A percentile compares a stretch with the other conserved stretches of the same genome.
These are phyloP conservation scores for Gnathonemus echidnorhynchus DNA, from an alignment of 2,113 vertebrate genomes.

Conservation along the genomic window DNA sequence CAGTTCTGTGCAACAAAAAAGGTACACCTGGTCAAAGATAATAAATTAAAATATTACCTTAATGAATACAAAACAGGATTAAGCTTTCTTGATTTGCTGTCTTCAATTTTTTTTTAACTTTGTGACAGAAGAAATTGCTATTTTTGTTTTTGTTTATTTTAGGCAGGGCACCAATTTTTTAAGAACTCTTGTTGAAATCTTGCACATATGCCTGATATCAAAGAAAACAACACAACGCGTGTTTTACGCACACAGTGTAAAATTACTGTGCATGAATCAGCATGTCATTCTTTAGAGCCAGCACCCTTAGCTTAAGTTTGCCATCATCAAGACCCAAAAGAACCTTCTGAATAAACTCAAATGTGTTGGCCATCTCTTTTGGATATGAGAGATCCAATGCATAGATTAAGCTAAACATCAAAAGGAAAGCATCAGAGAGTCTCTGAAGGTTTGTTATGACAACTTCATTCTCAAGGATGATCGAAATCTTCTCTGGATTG, in stretches of 20 bases:
- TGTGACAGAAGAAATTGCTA: not conserved
- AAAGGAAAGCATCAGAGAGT: not conserved
- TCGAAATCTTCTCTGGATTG: not conserved
- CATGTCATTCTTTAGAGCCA: not conserved
- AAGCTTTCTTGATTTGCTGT: not conserved
- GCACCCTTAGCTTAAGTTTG: not conserved
- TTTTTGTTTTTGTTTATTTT: not conserved
- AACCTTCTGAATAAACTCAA: conserved; percentile 16
- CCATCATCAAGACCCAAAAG: conserved; percentile 8
- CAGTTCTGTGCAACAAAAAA: too few species aligned
- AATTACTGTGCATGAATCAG: not conserved
- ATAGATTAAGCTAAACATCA: not conserved
- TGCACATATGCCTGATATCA: not conserved
- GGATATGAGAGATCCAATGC: not conserved
- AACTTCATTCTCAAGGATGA: not conserved
- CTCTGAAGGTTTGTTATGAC: not conserved
- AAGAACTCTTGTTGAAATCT: not conserved
- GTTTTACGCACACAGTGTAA: not conserved
- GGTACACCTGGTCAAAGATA: too few species aligned
- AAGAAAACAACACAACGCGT: not conserved
- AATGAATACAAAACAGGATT: not conserved
- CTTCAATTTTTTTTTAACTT: not conserved
- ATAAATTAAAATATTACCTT: not conserved
- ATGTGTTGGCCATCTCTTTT: conserved; percentile 11
- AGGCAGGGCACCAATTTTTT: not conserved